Conservation (phyloP, 1,140 invertebrate species). For the Eulimnadia texana region DNA sequence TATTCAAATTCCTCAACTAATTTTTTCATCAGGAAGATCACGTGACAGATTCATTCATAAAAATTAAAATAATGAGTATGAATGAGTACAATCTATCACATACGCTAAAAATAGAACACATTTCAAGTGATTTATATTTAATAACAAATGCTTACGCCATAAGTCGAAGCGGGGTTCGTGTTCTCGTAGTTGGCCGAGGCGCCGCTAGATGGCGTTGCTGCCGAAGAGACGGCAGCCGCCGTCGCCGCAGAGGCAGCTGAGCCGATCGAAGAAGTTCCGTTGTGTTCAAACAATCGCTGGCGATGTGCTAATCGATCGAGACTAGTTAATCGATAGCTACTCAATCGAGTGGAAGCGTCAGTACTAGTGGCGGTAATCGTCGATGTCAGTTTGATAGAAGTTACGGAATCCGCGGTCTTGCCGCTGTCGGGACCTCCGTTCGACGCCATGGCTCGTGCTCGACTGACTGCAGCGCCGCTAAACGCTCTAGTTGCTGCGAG, state of each 20-base stretch:
- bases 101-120: no score
- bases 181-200: background rate
- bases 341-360: background rate
- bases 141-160: background rate
- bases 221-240: background rate
- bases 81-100: no score
- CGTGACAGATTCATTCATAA: no score
- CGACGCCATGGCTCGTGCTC: constrained; percentile 4
- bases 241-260: background rate
- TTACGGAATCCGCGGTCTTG: background rate
- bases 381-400: constrained; percentile 1
- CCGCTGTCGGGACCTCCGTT: background rate
- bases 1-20: no score
- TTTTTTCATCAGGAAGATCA: no score
- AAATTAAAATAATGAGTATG: no score
- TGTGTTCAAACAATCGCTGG: constrained; percentile 46
- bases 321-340: constrained; percentile 41
- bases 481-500: background rate
- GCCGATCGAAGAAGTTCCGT: no score
- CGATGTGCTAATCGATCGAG: constrained; percentile 50
- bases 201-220: background rate
- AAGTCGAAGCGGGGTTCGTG: background rate
- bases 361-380: background rate
- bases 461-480: constrained; percentile 7
- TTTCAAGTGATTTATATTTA: background rate